phyloP scores from a whole-genome alignment of 2,113 vertebrate species.

The Recurvirostra avosetta region DNA sequence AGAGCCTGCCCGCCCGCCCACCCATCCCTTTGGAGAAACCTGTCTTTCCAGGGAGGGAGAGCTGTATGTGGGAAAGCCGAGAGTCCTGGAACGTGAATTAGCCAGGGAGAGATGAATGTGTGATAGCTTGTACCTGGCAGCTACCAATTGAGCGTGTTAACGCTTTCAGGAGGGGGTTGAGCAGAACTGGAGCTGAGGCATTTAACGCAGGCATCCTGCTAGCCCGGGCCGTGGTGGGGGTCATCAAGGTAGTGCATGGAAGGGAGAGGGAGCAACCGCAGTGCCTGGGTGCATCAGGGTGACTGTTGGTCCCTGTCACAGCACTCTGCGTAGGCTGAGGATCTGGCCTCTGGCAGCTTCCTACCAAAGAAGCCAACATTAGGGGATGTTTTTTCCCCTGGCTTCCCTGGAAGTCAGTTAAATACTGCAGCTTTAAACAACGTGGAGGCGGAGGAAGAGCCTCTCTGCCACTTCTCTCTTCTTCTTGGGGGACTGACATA shows the following conservation, averaged over 20 bases:
- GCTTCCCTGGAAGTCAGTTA: not conserved
- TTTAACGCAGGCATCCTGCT: not conserved
- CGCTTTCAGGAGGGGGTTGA: conserved; percentile 24
- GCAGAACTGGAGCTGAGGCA: not conserved
- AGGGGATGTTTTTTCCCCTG: not conserved
- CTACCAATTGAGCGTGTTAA: conserved; percentile 1
- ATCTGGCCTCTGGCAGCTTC: not conserved
- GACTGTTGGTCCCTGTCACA: not conserved
- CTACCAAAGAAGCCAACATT: not conserved
- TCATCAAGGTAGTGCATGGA: not conserved
- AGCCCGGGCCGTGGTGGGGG: not conserved
- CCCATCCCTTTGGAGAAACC: conserved; percentile 44
- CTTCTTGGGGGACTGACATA: not conserved
- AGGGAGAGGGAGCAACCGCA: not conserved
- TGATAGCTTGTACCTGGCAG: conserved; percentile 67
- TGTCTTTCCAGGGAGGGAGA: conserved; percentile 65
- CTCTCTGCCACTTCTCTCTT: not conserved
- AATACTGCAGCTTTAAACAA: not conserved
- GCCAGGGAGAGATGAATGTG: conserved; percentile 61
- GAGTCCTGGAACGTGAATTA: conserved; percentile 57
- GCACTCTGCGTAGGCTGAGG: not conserved
- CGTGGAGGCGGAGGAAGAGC: not conserved
- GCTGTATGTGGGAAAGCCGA: conserved; percentile 57
- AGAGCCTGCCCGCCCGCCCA: not conserved
- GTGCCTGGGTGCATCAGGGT: not conserved